These are phyloP conservation scores for Tipula vernalis DNA, from an alignment of 2,888 invertebrate species.

Conservation along the genomic window DNA sequence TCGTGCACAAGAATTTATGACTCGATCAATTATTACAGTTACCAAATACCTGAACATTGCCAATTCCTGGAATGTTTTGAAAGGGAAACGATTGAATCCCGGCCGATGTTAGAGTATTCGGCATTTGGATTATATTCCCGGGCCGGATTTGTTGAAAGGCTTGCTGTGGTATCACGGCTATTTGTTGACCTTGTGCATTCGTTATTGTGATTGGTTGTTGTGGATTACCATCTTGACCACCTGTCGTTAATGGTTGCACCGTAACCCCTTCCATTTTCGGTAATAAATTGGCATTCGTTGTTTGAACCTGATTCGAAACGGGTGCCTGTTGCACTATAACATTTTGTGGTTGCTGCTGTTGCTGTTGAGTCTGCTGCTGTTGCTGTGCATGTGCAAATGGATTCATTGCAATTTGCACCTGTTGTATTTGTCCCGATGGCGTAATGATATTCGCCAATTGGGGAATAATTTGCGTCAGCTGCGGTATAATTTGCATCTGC, in stretches of 20 bases:
- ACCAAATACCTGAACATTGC: conserved; percentile 58
- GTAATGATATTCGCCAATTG: conserved; percentile 75
- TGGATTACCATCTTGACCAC: conserved; percentile 28
- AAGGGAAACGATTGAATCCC: conserved; percentile 53
- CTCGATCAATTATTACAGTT: background rate
- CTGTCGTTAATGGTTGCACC: background rate
- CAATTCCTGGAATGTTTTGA: conserved; percentile 64
- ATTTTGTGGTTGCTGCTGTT: conserved; percentile 19
- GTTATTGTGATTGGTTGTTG: conserved; percentile 57
- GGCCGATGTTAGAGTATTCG: conserved; percentile 26
- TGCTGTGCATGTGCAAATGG: conserved; percentile 28
- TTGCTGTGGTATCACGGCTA: conserved; percentile 70
- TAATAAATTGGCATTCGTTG: conserved; percentile 17
- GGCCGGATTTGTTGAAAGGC: conserved; percentile 38
- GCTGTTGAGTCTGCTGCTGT: conserved; percentile 21
- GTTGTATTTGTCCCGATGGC: conserved; percentile 78
- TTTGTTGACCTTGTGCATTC: conserved; percentile 64
- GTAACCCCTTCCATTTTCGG: background rate
- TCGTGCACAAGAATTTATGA: background rate
- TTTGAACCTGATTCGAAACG: conserved; percentile 23
- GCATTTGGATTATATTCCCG: conserved; percentile 28
- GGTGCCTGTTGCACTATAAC: conserved; percentile 20
- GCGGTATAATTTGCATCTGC: conserved; percentile 69
- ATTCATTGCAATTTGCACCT: conserved; percentile 65
- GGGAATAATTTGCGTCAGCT: conserved; percentile 58